Evolutionary conservation across 2,113 vertebrate species (phyloP), one percentile per base, ranked within the genome.

Genomic region (Channa maculata): DNA sequence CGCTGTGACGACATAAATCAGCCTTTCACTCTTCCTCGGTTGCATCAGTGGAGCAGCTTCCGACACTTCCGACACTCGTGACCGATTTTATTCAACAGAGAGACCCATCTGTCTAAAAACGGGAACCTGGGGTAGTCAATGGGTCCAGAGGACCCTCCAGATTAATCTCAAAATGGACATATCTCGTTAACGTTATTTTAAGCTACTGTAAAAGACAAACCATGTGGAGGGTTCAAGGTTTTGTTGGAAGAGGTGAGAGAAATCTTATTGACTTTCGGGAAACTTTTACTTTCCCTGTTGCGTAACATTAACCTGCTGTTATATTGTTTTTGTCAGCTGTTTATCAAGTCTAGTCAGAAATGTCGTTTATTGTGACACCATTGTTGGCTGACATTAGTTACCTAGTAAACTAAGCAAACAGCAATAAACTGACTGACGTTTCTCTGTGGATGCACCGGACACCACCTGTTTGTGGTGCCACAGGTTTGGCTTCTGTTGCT

Each of bases 201-300:
- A 74, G 44, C 46, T 39, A 10, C 51, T 9, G 63, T 53, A 8
- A 34, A 55, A 50, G 46, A 65, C 14, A 3, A 62, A 78, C 14
- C 48, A 95, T 95, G 94, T 95, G 94, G 94, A 76, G 93, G 80
- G 49, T 94, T 11, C 89, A 93, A 14, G 89, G 88, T n/a, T 65
- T 93, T 1, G 71, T 92, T 6, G 87, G 90, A 39, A 86, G 94
- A 93, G 93, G 94, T 95, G 80, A 93, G 89, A 55, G 8, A 33
- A 59, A 51, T 55, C 77, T 36, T n/a, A 12, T 4, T 48, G 45
- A 65, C 39, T 24, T 24, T 24, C 24, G 24, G 24, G 24, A 24
- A 24, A 24, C 24, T 24, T 24, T 24, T 24, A 24, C 24, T 24
- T 24, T 24, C 24, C 24, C 24, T 24, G 24, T 24, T 24, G 24